Base-by-base conservation (phyloP, 1,140 invertebrate species). In the Drosophila bocqueti region DNA sequence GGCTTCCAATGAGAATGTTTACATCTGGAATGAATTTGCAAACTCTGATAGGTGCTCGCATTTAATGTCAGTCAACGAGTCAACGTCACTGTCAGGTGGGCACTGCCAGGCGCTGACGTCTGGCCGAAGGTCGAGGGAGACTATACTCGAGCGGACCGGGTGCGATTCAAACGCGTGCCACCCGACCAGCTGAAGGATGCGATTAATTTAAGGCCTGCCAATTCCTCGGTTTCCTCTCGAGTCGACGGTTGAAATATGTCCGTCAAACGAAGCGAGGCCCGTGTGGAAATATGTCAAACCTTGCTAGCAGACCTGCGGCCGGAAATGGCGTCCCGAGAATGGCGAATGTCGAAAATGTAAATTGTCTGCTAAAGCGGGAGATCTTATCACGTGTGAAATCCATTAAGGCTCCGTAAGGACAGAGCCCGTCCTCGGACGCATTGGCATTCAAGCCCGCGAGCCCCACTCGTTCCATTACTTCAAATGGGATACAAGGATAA, bases 21-120 rank as follows among this genome's bases (percentile, higher is more conserved):
- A 83, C 82, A 85, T 84, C 82, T 85, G 82, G 74, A 85, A 81
- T 84, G 82, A 83, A 84, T 84, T 83, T 84, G 77, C 76, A 83
- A 84, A 77, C 66, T 79, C 72, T 83, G 81, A 80, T 82, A 84
- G 81, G 80, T 84, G 81, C 77, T 80, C 78, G 81, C 81, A 74
- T 80, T 83, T 66, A 80, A 65, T 76, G 81, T 84, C 81, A 84
- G 81, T 84, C 81, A 83, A 58, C 75, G 68, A 83, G 75, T 78
- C 80, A 79, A 64, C 76, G 81, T 83, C 81, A 83, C 66, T 82
- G 79, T 79, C 81, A 83, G 52, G 45, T 38, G 43, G 26, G 52
- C 43, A 46, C 47, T 40, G 77, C 43, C 57, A 62, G 50, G 40
- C 16, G 42, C 60, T 49, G 15, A 15, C 21, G 16, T 42, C 13